Percentiles rank a stretch among this genome's conserved stretches.
Evolutionary conservation across 2,888 invertebrate species (phyloP).

Genomic region (Capitulum mitella): DNA sequence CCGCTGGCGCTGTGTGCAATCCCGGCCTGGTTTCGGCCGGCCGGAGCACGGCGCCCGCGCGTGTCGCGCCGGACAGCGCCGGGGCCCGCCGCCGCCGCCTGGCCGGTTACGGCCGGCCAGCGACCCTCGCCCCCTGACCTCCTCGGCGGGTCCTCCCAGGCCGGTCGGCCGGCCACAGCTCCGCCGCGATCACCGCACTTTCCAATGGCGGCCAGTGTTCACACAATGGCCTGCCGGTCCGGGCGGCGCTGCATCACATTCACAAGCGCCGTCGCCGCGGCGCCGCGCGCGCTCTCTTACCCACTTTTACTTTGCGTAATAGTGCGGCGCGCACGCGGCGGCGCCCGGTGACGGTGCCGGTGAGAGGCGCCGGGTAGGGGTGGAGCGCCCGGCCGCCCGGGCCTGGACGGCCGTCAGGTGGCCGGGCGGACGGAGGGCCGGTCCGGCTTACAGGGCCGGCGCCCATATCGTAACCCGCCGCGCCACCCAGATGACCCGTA

Average conservation of each 20-base stretch:
- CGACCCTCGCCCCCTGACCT: no score
- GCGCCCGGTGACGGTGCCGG: neutral
- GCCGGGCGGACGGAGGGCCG: neutral
- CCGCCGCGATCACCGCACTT: neutral
- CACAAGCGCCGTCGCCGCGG: neutral
- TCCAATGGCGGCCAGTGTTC: neutral
- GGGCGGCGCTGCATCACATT: neutral
- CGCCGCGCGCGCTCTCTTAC: neutral
- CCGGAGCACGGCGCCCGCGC: neutral
- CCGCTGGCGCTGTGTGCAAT: neutral
- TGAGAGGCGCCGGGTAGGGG: neutral
- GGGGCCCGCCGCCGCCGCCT: no score
- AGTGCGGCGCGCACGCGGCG: neutral
- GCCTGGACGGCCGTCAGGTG: no score
- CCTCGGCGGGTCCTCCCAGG: no score
- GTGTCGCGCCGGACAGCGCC: neutral
- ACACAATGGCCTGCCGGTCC: neutral
- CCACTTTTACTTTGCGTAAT: slow-evolving; percentile 24
- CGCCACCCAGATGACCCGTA: neutral
- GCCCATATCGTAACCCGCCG: neutral
- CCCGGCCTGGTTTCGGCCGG: neutral
- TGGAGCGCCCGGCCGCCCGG: neutral
- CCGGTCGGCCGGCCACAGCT: neutral
- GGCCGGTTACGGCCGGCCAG: no score
- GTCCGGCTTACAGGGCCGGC: neutral